phyloP scores from a whole-genome alignment of 2,113 vertebrate species.

The Neofelis nebulosa region DNA sequence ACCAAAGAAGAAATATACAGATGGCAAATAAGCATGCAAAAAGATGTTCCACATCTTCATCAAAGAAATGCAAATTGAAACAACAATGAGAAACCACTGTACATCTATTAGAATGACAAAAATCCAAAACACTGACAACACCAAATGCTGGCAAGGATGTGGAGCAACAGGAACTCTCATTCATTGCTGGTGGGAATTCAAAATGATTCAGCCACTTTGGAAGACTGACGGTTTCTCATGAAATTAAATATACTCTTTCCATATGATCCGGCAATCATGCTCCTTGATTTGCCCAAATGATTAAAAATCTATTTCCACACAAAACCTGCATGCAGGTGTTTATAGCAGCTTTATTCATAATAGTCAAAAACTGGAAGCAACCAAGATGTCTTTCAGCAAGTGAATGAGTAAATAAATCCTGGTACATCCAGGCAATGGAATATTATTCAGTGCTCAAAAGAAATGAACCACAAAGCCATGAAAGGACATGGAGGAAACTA shows the following conservation, averaged over 20 bases:
- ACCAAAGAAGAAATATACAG: not conserved
- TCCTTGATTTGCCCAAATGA: not conserved
- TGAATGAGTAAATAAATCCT: not conserved
- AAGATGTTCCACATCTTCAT: not conserved
- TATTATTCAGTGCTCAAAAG: not conserved
- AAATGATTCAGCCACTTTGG: not conserved
- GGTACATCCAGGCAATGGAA: not conserved
- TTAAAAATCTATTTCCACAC: not conserved
- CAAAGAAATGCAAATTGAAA: not conserved
- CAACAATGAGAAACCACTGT: not conserved
- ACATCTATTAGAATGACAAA: not conserved
- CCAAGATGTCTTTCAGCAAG: not conserved
- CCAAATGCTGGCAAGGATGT: not conserved
- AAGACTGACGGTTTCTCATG: not conserved
- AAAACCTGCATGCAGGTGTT: not conserved
- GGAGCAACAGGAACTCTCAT: not conserved
- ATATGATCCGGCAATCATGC: not conserved
- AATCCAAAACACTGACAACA: not conserved
- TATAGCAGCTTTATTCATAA: not conserved
- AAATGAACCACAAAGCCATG: not conserved
- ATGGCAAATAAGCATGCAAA: not conserved
- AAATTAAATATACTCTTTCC: not conserved
- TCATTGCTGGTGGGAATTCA: not conserved
- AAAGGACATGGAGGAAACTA: not conserved
- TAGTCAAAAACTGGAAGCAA: not conserved